A percentile compares a stretch with the other conserved stretches of the same genome.
These are phyloP conservation scores for Radopholus similis DNA, from an alignment of 1,140 invertebrate species.

Conservation along the genomic window DNA sequence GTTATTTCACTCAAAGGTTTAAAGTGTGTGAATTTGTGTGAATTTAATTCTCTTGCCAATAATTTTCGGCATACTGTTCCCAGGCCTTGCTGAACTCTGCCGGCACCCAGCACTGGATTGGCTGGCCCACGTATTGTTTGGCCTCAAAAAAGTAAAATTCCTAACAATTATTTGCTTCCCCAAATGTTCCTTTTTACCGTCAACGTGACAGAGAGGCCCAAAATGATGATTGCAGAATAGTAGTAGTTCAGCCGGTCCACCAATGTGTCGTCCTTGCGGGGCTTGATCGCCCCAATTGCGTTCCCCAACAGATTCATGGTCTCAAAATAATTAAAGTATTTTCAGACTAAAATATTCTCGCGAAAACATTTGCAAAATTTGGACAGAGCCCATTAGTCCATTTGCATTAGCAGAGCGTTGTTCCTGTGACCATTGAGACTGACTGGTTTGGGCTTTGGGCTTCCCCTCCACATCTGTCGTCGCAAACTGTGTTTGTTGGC, in stretches of 20 bases:
- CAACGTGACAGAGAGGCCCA: conserved; percentile 61
- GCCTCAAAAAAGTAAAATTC: conserved; percentile 14
- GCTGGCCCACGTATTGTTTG: conserved; percentile 55
- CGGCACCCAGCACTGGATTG: conserved; percentile 55
- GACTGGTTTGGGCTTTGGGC: too few relatives aligned
- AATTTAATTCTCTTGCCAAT: conserved; percentile 34
- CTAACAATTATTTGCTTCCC: neutral
- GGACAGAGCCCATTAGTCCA: too few relatives aligned
- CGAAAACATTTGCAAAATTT: too few relatives aligned
- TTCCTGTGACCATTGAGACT: too few relatives aligned
- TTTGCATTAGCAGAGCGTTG: too few relatives aligned
- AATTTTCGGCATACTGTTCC: conserved; percentile 61
- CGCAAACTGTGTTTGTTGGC: too few relatives aligned
- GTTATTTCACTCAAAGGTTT: neutral
- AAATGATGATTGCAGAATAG: conserved; percentile 63
- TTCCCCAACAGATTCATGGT: conserved; percentile 46
- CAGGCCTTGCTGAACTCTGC: conserved; percentile 61
- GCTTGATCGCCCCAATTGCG: conserved; percentile 45
- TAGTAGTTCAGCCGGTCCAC: conserved; percentile 65
- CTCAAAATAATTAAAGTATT: too few relatives aligned
- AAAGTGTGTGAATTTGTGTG: neutral
- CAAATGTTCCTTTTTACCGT: conserved; percentile 24
- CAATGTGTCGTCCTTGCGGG: conserved; percentile 63
- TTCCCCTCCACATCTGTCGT: too few relatives aligned
- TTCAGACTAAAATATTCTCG: too few relatives aligned